Evolutionary conservation across 2,888 invertebrate species (phyloP).

Genomic region (Lasioglossum vierecki): DNA sequence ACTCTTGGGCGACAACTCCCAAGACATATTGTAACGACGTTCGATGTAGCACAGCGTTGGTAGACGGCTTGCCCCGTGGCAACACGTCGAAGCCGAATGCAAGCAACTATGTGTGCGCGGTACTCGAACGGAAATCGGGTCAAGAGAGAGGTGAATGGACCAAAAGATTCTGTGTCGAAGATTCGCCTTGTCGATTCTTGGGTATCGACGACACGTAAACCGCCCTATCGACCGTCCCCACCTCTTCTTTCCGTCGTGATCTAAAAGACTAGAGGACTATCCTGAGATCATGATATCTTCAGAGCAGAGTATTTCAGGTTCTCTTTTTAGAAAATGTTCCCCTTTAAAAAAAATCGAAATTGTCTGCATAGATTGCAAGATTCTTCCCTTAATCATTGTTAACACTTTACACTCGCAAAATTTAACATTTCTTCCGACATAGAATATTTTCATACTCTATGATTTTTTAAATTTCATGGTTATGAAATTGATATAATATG

Average conservation of each 20-base stretch:
- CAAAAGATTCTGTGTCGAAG: constrained; percentile 71
- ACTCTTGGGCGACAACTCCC: not conserved
- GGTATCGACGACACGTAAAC: constrained; percentile 54
- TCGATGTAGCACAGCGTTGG: not conserved
- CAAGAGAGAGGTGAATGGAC: constrained; percentile 78
- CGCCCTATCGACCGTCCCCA: constrained; percentile 29
- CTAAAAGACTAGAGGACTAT: no score
- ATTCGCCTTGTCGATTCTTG: constrained; percentile 61
- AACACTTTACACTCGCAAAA: no score
- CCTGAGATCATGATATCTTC: no score
- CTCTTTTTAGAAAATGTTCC: no score
- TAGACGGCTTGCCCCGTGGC: not conserved
- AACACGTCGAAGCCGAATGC: constrained; percentile 43
- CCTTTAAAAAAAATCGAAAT: no score
- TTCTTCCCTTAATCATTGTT: no score
- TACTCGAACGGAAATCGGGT: constrained; percentile 73
- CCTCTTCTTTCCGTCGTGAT: not conserved
- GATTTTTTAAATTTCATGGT: no score
- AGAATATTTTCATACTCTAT: no score
- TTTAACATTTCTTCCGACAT: no score
- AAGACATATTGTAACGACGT: not conserved
- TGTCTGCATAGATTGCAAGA: no score
- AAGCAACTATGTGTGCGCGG: constrained; percentile 48
- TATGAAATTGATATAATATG: no score
- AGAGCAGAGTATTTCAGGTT: no score